A percentile compares a stretch with the other conserved stretches of the same genome.
Evolutionary conservation across 2,113 vertebrate genomes (phyloP).

Genomic region (Onychostruthus taczanowskii): DNA sequence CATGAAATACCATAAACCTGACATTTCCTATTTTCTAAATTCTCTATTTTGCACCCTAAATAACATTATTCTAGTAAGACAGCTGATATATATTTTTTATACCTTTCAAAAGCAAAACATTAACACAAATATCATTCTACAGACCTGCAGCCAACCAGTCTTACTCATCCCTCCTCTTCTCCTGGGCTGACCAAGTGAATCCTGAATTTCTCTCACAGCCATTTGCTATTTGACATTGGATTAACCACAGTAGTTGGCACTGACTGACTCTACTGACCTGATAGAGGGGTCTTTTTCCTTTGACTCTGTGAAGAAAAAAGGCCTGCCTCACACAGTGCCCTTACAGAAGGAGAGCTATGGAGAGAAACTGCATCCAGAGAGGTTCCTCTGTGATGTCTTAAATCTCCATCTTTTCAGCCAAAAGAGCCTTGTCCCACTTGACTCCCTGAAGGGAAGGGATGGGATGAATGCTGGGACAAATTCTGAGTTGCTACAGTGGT

Average conservation of each 20-base stretch:
- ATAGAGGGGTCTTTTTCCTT: accelerated
- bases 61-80: not conserved
- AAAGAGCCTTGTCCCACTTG: not conserved
- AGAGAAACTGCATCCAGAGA: not conserved
- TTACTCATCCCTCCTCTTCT: not conserved
- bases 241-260: not conserved
- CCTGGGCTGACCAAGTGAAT: not conserved
- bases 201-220: not conserved
- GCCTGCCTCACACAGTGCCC: not conserved
- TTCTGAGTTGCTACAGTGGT: not conserved
- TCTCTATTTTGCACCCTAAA: not conserved
- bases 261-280: not conserved
- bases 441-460: not conserved
- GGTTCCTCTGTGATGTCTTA: not conserved
- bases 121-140: not conserved
- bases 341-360: not conserved
- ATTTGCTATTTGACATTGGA: not conserved
- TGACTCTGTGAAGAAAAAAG: not conserved
- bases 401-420: not conserved
- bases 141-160: not conserved
- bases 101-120: not conserved
- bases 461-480: not conserved
- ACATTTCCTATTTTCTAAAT: not conserved
- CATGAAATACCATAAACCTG: not conserved
- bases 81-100: accelerated